phyloP scores from a whole-genome alignment of 2,888 invertebrate genomes.

The Papilio demoleus region DNA sequence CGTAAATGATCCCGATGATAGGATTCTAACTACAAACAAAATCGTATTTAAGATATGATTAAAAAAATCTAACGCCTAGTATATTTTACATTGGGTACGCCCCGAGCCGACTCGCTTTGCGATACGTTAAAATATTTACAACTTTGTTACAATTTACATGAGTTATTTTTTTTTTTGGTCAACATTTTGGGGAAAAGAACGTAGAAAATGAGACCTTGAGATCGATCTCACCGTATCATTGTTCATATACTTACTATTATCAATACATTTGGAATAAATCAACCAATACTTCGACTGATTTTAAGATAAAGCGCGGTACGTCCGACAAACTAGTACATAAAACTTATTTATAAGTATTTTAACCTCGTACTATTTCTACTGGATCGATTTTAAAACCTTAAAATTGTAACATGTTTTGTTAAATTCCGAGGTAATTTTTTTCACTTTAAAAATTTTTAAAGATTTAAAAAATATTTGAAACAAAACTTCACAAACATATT shows the following conservation, averaged over 20 bases:
- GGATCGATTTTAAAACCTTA: conserved; percentile 10
- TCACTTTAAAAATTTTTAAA: conserved; percentile 5
- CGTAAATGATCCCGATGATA: conserved; percentile 65
- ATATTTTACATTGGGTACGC: conserved; percentile 31
- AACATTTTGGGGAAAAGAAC: conserved; percentile 70
- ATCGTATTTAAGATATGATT: conserved; percentile 77
- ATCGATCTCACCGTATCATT: conserved; percentile 2
- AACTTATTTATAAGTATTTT: background rate
- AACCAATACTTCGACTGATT: conserved; percentile 15
- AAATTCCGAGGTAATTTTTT: conserved; percentile 9
- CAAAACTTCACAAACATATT: conserved; percentile 31
- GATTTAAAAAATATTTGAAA: conserved; percentile 15
- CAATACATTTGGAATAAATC: conserved; percentile 26
- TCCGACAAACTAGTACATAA: background rate
- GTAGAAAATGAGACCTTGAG: conserved; percentile 54
- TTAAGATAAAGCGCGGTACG: conserved; percentile 7
- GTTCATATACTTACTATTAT: conserved; percentile 10
- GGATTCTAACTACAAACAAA: conserved; percentile 63
- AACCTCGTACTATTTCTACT: background rate
- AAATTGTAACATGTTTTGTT: conserved; percentile 13
- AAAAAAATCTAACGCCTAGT: conserved; percentile 47
- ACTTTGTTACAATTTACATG: conserved; percentile 55
- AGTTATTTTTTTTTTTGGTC: conserved; percentile 72
- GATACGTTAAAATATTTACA: conserved; percentile 43
- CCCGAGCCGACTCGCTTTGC: conserved; percentile 52